A percentile compares a stretch with the other conserved stretches of the same genome.
Conservation (phyloP, 1,140 invertebrate species). For the Gyrodactylus bullatarudis region DNA sequence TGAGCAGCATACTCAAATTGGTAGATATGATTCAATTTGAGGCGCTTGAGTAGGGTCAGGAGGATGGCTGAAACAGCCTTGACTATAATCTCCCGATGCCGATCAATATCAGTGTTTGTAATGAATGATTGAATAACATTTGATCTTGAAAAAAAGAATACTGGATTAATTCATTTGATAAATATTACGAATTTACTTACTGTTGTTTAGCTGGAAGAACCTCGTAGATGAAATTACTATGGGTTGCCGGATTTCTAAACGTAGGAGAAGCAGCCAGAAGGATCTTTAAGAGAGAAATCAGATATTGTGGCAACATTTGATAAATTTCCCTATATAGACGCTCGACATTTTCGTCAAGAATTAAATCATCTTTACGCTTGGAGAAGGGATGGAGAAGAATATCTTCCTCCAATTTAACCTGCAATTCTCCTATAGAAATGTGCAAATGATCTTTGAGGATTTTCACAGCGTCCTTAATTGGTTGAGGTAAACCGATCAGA, state of each 20-base stretch:
- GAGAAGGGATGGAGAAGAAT: slow-evolving; percentile 24
- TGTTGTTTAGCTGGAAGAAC: slow-evolving; percentile 70
- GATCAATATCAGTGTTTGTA: slow-evolving; percentile 71
- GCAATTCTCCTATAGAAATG: slow-evolving; percentile 23
- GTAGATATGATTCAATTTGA: slow-evolving; percentile 94
- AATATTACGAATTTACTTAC: slow-evolving; percentile 19
- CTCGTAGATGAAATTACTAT: slow-evolving; percentile 87
- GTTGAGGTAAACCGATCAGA: slow-evolving; percentile 55
- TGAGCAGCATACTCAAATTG: slow-evolving; percentile 96
- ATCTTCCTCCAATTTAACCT: slow-evolving; percentile 24
- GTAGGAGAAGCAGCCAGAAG: slow-evolving; percentile 77
- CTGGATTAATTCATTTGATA: background rate
- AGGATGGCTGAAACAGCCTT: slow-evolving; percentile 81
- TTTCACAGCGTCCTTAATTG: slow-evolving; percentile 66
- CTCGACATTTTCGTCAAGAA: slow-evolving; percentile 43
- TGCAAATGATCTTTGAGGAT: slow-evolving; percentile 36
- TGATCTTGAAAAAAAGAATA: slow-evolving; percentile 26
- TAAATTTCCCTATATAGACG: slow-evolving; percentile 57
- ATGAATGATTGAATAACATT: slow-evolving; percentile 84
- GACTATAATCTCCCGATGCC: slow-evolving; percentile 92
- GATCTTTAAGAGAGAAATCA: slow-evolving; percentile 83
- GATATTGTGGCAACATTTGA: slow-evolving; percentile 65
- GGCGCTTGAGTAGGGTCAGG: slow-evolving; percentile 67
- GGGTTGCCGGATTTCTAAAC: slow-evolving; percentile 83
- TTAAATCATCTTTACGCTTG: slow-evolving; percentile 16